Percentiles rank a stretch among this genome's conserved stretches.
These are phyloP conservation scores for Litocranius walleri DNA, from an alignment of 2,113 vertebrate genomes.

Conservation along the genomic window DNA sequence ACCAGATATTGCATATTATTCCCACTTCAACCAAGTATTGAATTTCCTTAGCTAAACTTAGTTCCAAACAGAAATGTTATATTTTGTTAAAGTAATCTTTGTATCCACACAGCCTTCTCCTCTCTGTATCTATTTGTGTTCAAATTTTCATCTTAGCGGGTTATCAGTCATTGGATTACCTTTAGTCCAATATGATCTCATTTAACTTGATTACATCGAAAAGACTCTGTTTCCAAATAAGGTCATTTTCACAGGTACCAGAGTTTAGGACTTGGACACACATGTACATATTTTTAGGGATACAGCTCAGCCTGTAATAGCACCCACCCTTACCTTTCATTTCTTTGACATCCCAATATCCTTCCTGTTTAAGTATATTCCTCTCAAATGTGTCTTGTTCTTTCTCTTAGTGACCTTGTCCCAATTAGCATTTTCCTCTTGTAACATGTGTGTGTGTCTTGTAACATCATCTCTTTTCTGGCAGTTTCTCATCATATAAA, in stretches of 20 bases:
- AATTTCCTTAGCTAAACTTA: not conserved
- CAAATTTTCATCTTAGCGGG: not conserved
- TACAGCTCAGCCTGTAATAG: not conserved
- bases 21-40: not conserved
- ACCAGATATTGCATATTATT: not conserved
- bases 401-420: not conserved
- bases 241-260: not conserved
- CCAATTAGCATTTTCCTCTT: not conserved
- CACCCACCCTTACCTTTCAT: not conserved
- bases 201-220: not conserved
- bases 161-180: not conserved
- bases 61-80: not conserved
- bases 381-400: not conserved
- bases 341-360: not conserved
- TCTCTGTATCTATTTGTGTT: not conserved
- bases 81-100: slow-evolving; percentile 5
- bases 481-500: not conserved
- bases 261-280: not conserved
- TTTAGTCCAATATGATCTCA: not conserved
- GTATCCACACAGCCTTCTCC: not conserved
- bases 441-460: not conserved
- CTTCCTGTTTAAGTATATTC: not conserved
- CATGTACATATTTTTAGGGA: not conserved
- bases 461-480: not conserved
- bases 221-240: not conserved